phyloP scores from a whole-genome alignment of 2,113 vertebrate species.

The Bubo bubo region DNA sequence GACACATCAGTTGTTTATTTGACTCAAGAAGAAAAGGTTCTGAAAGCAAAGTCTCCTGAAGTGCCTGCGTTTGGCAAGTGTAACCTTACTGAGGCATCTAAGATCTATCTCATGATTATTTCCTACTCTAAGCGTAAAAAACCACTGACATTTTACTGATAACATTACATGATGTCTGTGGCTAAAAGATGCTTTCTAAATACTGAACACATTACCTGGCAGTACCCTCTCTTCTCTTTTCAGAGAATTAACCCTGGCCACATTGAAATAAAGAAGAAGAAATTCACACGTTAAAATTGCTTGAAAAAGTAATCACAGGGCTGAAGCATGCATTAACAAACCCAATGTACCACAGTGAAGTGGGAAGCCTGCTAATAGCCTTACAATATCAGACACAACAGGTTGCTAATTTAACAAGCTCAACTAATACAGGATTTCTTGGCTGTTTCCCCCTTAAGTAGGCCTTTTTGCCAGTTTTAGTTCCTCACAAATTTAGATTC shows the following conservation, averaged over 20 bases:
- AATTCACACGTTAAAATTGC: neutral
- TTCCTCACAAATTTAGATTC: neutral
- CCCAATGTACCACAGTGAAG: neutral
- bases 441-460: neutral
- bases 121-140: neutral
- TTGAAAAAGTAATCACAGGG: neutral
- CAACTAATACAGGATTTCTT: conserved; percentile 14
- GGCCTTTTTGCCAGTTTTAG: neutral
- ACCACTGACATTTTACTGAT: neutral
- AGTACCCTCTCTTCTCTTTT: neutral
- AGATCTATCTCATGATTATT: neutral
- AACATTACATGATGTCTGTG: neutral
- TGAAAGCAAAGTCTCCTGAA: neutral
- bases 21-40: neutral
- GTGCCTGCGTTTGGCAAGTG: rapidly evolving
- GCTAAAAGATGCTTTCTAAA: neutral
- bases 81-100: neutral
- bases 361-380: neutral
- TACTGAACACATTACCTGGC: neutral
- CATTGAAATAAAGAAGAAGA: neutral
- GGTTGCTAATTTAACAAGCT: conserved; percentile 21
- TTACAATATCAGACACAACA: conserved; percentile 7
- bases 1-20: neutral
- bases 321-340: neutral
- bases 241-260: neutral